phyloP scores from a whole-genome alignment of 2,797 vertebrate species.

The Falco novaeseelandiae region DNA sequence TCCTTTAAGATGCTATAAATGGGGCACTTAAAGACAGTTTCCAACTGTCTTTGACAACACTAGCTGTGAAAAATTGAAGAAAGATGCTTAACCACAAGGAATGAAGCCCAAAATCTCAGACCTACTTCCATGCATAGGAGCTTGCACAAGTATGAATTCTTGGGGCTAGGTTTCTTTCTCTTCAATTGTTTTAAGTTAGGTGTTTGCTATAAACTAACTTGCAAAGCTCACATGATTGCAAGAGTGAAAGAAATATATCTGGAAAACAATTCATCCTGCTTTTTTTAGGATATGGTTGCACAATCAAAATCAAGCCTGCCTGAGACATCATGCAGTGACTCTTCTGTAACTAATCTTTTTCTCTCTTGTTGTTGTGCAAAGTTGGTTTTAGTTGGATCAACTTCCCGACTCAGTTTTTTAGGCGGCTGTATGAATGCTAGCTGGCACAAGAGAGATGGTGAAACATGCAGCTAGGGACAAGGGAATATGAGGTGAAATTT shows the following conservation, averaged over 20 bases:
- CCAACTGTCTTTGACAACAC: not conserved
- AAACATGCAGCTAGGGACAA: not conserved
- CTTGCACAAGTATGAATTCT: not conserved
- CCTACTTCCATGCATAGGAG: not conserved
- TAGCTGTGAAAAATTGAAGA: conserved; percentile 6
- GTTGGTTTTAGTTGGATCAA: not conserved
- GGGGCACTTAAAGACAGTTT: not conserved
- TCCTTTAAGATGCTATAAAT: not conserved
- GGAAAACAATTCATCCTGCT: not conserved
- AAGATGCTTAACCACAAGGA: not conserved
- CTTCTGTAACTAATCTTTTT: conserved; percentile 18
- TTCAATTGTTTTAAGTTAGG: not conserved
- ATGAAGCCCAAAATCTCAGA: not conserved
- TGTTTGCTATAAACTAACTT: not conserved
- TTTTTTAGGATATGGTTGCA: not conserved
- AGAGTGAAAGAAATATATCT: not conserved
- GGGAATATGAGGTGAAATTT: conserved; percentile 11
- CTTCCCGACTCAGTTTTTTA: not conserved
- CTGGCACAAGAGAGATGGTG: not conserved
- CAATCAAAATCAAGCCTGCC: conserved; percentile 3
- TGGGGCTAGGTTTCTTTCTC: not conserved
- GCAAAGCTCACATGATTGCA: not conserved
- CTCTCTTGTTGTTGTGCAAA: conserved; percentile 15
- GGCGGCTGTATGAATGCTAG: not conserved
- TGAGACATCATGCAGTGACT: not conserved